Percentiles rank a stretch among this genome's conserved stretches.
Evolutionary conservation across 2,888 invertebrate species (phyloP).

Genomic region (Trypoxylon attenuatum): DNA sequence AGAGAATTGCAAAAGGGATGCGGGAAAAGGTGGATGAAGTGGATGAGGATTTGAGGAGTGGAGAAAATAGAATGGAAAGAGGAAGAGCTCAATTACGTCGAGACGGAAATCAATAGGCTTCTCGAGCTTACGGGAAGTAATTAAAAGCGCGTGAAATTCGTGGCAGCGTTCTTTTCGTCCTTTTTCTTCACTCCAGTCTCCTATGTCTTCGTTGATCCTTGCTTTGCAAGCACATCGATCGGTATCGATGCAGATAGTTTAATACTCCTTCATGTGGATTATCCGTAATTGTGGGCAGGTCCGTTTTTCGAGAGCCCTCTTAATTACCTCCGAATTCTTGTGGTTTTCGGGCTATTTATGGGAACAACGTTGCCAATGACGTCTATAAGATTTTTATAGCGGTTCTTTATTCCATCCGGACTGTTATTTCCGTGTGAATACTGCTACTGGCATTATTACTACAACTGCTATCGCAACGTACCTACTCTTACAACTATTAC

Average conservation of each 20-base stretch:
- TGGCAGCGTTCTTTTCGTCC: slow-evolving; percentile 36
- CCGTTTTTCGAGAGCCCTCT: slow-evolving; percentile 26
- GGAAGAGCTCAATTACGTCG: slow-evolving; percentile 42
- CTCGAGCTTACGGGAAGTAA: slow-evolving; percentile 47
- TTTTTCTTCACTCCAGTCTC: slow-evolving; percentile 12
- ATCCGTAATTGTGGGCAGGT: slow-evolving; percentile 39
- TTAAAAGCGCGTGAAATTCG: slow-evolving; percentile 58
- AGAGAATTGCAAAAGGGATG: background rate
- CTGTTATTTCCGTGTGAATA: no score
- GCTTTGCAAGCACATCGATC: slow-evolving; percentile 34
- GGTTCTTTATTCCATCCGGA: no score
- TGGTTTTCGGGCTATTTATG: background rate
- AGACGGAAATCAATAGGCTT: slow-evolving; percentile 53
- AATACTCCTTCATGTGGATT: slow-evolving; percentile 30
- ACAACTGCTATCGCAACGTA: no score
- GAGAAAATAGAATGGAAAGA: background rate
- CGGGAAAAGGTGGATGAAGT: background rate
- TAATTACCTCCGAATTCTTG: slow-evolving; percentile 40
- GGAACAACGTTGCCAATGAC: no score
- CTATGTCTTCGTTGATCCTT: slow-evolving; percentile 42
- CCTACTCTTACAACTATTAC: no score
- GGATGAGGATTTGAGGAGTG: background rate
- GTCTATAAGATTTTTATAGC: no score
- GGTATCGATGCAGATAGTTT: slow-evolving; percentile 12
- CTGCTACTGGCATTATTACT: no score